These are phyloP conservation scores for Paracentrotus lividus DNA, from an alignment of 53 echinoderm and acorn worm genomes.

Conservation along the genomic window DNA sequence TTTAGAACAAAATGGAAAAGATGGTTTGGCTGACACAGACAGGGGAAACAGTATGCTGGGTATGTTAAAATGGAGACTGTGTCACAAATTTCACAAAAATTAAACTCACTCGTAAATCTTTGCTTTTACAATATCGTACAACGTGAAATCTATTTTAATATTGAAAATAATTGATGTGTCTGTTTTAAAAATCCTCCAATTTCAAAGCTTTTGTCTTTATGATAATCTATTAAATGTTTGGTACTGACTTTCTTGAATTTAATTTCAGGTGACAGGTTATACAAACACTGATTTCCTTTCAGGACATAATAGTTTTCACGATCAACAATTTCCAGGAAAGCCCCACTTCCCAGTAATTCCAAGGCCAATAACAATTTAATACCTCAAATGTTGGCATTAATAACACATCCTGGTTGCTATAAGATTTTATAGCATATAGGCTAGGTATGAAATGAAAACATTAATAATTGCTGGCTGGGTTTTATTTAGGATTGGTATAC, in stretches of 20 bases:
- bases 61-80: no score
- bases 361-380: slow-evolving; percentile 17
- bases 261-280: neutral
- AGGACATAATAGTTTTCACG: neutral
- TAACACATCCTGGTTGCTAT: slow-evolving; percentile 3
- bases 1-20: no score
- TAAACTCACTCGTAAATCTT: no score
- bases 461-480: neutral
- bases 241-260: neutral
- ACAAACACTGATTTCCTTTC: neutral
- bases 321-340: slow-evolving; percentile 12
- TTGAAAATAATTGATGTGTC: neutral
- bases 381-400: slow-evolving; percentile 14
- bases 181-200: no score
- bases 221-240: neutral
- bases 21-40: no score
- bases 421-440: slow-evolving; percentile 45
- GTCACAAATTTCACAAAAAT: no score
- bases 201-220: neutral
- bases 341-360: neutral
- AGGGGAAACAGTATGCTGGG: no score
- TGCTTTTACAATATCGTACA: no score
- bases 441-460: neutral
- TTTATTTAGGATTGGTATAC: no score
- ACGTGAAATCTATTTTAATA: no score